A percentile compares a stretch with the other conserved stretches of the same genome.
phyloP scores from a whole-genome alignment of 2,888 invertebrate genomes.

The Tipula vernalis region DNA sequence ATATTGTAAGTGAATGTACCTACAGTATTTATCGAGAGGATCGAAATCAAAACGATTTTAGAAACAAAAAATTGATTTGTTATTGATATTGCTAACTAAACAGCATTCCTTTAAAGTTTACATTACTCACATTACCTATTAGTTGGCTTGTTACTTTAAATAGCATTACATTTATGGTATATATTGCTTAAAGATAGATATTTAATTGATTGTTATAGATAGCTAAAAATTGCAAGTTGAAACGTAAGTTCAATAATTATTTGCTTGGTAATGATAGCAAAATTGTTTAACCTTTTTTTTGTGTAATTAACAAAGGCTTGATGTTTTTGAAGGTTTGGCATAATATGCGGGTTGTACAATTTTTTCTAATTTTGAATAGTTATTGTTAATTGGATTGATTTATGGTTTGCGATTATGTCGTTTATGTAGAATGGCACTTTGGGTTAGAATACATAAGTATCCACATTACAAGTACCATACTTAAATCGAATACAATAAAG shows the following conservation, averaged over 20 bases:
- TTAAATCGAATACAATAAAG: too few relatives aligned
- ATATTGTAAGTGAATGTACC: not conserved
- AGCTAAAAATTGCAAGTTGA: not conserved
- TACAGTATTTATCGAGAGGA: not conserved
- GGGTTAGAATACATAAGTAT: not conserved
- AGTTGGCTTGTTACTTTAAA: not conserved
- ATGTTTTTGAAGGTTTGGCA: not conserved
- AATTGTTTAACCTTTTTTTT: not conserved
- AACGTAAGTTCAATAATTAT: not conserved
- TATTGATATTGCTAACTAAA: not conserved
- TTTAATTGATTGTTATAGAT: not conserved
- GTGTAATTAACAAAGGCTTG: not conserved
- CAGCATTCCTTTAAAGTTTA: not conserved
- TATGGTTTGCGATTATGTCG: not conserved
- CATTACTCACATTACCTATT: not conserved
- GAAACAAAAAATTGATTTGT: not conserved
- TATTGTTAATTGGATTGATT: not conserved
- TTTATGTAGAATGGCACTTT: not conserved
- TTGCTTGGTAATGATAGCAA: not conserved
- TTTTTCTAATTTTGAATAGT: not conserved
- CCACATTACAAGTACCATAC: too few relatives aligned
- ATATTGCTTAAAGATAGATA: not conserved
- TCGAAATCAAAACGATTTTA: not conserved
- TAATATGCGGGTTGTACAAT: not conserved
- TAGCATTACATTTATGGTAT: too few relatives aligned